These are phyloP conservation scores for Hyles lineata DNA, from an alignment of 2,888 invertebrate genomes.

Conservation along the genomic window DNA sequence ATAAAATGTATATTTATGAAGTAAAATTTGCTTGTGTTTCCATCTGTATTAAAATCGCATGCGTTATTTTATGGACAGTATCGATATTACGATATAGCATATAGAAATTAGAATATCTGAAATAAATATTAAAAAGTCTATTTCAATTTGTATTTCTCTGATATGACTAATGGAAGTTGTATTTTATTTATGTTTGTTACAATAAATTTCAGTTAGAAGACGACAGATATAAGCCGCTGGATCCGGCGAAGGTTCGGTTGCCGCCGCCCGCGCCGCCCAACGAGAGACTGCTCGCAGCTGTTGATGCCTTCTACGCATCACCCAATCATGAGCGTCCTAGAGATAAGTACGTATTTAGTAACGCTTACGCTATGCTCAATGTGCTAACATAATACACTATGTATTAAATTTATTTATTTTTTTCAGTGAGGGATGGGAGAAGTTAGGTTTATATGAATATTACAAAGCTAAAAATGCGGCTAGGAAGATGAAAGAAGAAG, in stretches of 20 bases:
- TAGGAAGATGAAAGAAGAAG: slow-evolving; percentile 94
- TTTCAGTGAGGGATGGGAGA: slow-evolving; percentile 98
- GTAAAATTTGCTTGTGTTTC: not conserved
- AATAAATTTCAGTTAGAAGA: slow-evolving; percentile 89
- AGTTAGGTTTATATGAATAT: slow-evolving; percentile 98
- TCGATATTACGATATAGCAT: too few species aligned
- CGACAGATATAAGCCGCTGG: slow-evolving; percentile 94
- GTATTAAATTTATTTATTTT: slow-evolving; percentile 32
- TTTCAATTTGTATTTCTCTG: too few species aligned
- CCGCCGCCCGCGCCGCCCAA: slow-evolving; percentile 98
- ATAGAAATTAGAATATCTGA: too few species aligned
- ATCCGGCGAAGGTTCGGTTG: slow-evolving; percentile 94
- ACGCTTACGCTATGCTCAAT: not conserved
- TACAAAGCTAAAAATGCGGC: slow-evolving; percentile 98
- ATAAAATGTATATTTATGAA: not conserved
- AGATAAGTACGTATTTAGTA: slow-evolving; percentile 88
- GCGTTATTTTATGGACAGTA: too few species aligned
- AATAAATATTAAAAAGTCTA: too few species aligned
- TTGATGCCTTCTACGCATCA: slow-evolving; percentile 97
- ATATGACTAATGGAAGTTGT: not conserved
- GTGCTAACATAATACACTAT: not conserved
- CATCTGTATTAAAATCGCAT: not conserved
- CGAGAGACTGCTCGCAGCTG: slow-evolving; percentile 95
- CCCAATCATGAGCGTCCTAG: slow-evolving; percentile 97
- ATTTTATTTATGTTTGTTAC: not conserved